Evolutionary conservation across 2,113 vertebrate genomes (phyloP).

Genomic region (Sinocyclocheilus maitianheensis): DNA sequence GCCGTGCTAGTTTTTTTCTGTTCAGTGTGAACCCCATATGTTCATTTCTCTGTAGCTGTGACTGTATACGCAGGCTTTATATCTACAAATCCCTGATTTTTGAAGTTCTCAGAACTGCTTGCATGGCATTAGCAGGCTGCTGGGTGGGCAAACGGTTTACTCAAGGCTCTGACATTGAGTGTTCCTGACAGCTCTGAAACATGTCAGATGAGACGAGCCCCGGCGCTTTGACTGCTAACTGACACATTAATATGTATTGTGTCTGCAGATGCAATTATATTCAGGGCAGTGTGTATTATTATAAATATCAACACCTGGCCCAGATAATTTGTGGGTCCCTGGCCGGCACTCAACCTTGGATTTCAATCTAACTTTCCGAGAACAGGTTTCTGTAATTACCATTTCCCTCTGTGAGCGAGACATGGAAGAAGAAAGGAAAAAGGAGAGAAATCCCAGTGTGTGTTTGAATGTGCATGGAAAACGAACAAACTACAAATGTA

Average conservation of each 20-base stretch:
- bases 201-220: slow-evolving; percentile 66
- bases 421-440: not conserved
- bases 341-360: slow-evolving; percentile 55
- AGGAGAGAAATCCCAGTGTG: not conserved
- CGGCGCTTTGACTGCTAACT: slow-evolving; percentile 67
- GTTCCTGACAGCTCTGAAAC: slow-evolving; percentile 72
- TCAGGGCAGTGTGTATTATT: slow-evolving; percentile 57
- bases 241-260: slow-evolving; percentile 67
- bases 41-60: not conserved
- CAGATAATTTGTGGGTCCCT: slow-evolving; percentile 49
- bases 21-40: no score
- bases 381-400: slow-evolving; percentile 61
- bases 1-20: no score
- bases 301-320: slow-evolving; percentile 65
- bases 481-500: not conserved
- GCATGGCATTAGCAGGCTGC: not conserved
- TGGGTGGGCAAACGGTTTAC: slow-evolving; percentile 57
- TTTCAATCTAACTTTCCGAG: slow-evolving; percentile 50
- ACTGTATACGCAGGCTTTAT: not conserved
- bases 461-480: not conserved
- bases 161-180: slow-evolving; percentile 68
- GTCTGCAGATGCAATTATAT: slow-evolving; percentile 48
- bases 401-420: slow-evolving; percentile 58
- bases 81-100: slow-evolving; percentile 1
- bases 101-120: slow-evolving; percentile 22